Conservation (phyloP, 1,140 invertebrate species). For the Heliconius congener region DNA sequence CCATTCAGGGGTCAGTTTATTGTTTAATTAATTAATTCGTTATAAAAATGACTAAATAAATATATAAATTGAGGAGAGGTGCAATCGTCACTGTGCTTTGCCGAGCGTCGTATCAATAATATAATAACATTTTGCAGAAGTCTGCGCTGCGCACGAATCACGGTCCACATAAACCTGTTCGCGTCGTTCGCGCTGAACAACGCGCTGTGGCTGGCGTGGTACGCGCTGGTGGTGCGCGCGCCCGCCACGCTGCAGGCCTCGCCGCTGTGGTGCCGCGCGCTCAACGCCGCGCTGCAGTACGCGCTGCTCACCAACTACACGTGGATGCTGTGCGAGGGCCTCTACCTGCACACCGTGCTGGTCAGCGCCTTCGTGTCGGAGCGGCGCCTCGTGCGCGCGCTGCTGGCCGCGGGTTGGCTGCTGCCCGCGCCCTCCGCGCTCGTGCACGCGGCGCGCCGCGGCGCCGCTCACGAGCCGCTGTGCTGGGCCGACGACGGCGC, state of each 20-base stretch:
- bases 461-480: constrained; percentile 47
- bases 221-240: constrained; percentile 82
- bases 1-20: too few species aligned
- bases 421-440: constrained; percentile 87
- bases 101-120: background rate
- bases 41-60: too few species aligned
- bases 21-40: too few species aligned
- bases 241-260: constrained; percentile 74
- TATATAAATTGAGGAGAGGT: too few species aligned
- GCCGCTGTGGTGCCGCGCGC: constrained; percentile 89
- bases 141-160: constrained; percentile 91
- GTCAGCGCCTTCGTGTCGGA: constrained; percentile 95
- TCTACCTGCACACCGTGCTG: constrained; percentile 96
- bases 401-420: constrained; percentile 93
- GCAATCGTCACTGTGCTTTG: too few species aligned
- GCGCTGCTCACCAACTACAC: constrained; percentile 96
- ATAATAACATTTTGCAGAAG: constrained; percentile 76
- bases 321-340: constrained; percentile 97
- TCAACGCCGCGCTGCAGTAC: constrained; percentile 94
- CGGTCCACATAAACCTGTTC: constrained; percentile 96
- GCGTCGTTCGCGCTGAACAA: constrained; percentile 93
- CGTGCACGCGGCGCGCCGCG: constrained; percentile 85
- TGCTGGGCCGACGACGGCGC: constrained; percentile 92
- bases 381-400: constrained; percentile 89
- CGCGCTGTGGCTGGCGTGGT: constrained; percentile 85